These are phyloP conservation scores for Vesta saturnalis DNA, from an alignment of 2,888 invertebrate genomes.

Conservation along the genomic window DNA sequence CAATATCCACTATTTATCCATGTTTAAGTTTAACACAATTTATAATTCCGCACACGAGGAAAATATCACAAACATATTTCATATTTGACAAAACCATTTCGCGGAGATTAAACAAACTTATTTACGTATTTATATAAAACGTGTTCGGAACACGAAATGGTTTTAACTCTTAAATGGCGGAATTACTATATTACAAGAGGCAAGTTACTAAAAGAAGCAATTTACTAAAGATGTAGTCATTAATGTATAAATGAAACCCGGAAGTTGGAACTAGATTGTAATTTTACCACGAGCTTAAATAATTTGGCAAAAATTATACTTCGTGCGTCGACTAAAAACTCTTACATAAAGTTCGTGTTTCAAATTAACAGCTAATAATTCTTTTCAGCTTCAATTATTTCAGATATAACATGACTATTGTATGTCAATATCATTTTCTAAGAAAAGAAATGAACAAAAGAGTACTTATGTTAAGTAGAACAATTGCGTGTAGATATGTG, in stretches of 20 bases:
- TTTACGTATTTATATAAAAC: neutral
- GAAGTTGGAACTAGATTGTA: constrained; percentile 8
- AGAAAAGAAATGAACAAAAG: too few relatives aligned
- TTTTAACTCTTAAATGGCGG: neutral
- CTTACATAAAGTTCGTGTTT: constrained; percentile 4
- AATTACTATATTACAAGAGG: constrained; percentile 17
- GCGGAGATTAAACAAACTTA: neutral
- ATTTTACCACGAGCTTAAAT: constrained; percentile 18
- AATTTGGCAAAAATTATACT: constrained; percentile 11
- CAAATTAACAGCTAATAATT: constrained; percentile 26
- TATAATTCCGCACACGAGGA: neutral
- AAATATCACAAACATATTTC: neutral
- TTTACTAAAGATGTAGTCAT: constrained; percentile 5
- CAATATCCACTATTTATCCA: too few relatives aligned
- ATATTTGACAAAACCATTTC: neutral
- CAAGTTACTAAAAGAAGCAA: constrained; percentile 8
- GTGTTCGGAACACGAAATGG: neutral
- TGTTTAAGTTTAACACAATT: too few relatives aligned
- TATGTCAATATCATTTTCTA: neutral
- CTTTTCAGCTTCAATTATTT: constrained; percentile 11
- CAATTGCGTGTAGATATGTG: too few relatives aligned
- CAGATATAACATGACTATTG: constrained; percentile 10
- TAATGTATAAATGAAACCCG: constrained; percentile 19
- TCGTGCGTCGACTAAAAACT: neutral
- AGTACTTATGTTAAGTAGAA: too few relatives aligned